Percentiles rank a stretch among this genome's conserved stretches.
phyloP scores from a whole-genome alignment of 2,888 invertebrate species.

The Autographa gamma region DNA sequence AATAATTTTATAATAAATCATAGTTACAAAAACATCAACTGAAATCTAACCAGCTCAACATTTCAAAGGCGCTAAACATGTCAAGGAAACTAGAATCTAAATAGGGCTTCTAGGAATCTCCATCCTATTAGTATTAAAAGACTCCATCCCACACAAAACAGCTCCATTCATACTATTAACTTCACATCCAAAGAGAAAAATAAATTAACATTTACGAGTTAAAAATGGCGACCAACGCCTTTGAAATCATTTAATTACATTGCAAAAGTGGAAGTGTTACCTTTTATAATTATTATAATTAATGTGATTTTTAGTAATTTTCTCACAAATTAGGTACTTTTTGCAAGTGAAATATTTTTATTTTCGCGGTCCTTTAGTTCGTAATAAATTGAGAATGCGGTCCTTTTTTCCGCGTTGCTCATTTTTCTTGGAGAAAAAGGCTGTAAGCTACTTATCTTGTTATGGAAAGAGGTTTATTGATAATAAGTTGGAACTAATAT shows the following conservation, averaged over 20 bases:
- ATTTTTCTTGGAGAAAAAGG: background rate
- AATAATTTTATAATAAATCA: no score
- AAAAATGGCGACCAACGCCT: constrained; percentile 35
- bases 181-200: constrained; percentile 39
- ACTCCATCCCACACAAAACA: constrained; percentile 9
- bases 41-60: no score
- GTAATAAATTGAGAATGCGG: background rate
- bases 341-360: background rate
- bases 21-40: no score
- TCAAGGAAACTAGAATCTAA: background rate
- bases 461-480: constrained; percentile 3
- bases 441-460: background rate
- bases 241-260: constrained; percentile 52
- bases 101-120: background rate
- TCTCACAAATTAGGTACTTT: constrained; percentile 30
- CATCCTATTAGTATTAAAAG: constrained; percentile 37
- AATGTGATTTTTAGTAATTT: constrained; percentile 42
- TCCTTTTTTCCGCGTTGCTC: background rate
- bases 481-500: background rate
- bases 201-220: constrained; percentile 31
- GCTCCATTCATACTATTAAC: constrained; percentile 28
- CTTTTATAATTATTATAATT: constrained; percentile 50
- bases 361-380: constrained; percentile 3
- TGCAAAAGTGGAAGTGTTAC: constrained; percentile 43
- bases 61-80: no score